Base-by-base conservation (phyloP, 2,113 vertebrate genomes). In the Cyanoramphus novaezelandiae region DNA sequence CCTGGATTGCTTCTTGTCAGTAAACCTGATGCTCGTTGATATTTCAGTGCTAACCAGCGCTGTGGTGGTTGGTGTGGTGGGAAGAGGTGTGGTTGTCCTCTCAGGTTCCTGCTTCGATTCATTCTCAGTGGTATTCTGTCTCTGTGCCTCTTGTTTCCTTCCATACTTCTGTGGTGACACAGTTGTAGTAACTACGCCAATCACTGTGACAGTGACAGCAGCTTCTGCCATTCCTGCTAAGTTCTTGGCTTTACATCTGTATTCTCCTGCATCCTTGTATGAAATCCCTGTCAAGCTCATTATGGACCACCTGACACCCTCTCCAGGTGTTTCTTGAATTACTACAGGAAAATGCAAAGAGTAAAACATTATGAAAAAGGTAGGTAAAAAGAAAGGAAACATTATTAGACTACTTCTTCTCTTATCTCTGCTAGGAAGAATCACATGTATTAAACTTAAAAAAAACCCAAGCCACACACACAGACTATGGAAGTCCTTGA, bases 301-400 rank as follows among this genome's bases (percentile, higher is more conserved):
- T 89, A 99, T 99, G 95, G 99, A 99, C 99, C 99, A 99, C 70
- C 98, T 98, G 77, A 99, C 97, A 65, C 99, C 99, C 28, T 99
- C 98, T 53, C 97, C 98, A 57, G 99, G 99, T 91, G 99, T 99
- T 93, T 99, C 99, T 95, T 99, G 99, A 84, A 99, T 98, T 86
- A 99, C 99, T 99, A 64, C 21, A 88, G 92, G 82, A 88, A 97
- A 97, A 87, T 57, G 23, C 50, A 94, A 60, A 86, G 44, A 92
- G 53, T 19, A 88, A 96, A 92, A 84, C 11, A 91, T 86, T 76
- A 75, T 23, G 43, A 82, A 49, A 82, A 64, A 18, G 11, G 14
- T 15, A 57, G 25, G 3, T 68, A 39, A 70, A 71, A n/a, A 60
- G 7, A 68, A 89, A 85, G 27, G 19, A 82, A 92, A 90, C 5